Evolutionary conservation across 2,797 vertebrate species (phyloP).

Genomic region (Sebastolobus altivelis): DNA sequence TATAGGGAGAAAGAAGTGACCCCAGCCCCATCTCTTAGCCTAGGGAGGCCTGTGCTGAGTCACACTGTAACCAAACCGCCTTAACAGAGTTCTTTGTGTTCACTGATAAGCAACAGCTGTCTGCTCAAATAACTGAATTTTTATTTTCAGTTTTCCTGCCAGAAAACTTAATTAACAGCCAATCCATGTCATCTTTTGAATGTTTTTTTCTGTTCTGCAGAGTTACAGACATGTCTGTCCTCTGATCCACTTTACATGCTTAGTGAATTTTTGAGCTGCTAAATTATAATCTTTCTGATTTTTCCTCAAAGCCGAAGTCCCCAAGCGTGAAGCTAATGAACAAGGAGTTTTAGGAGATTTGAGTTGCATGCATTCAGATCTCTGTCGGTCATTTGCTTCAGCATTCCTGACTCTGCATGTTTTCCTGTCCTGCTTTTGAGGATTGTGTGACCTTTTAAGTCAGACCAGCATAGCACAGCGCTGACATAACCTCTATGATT

Average conservation of each 20-base stretch:
- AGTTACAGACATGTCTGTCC: slow-evolving; percentile 12
- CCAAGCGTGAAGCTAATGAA: slow-evolving; percentile 24
- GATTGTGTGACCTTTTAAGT: slow-evolving; percentile 38
- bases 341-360: slow-evolving; percentile 28
- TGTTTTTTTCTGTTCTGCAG: slow-evolving; percentile 1
- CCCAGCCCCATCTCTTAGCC: slow-evolving; percentile 51
- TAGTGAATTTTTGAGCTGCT: not conserved
- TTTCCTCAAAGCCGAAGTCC: slow-evolving; percentile 23
- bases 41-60: slow-evolving; percentile 71
- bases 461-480: slow-evolving; percentile 8
- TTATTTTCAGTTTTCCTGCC: slow-evolving; percentile 37
- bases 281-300: slow-evolving; percentile 18
- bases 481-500: slow-evolving; percentile 24
- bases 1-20: slow-evolving; percentile 31
- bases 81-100: slow-evolving; percentile 74
- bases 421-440: slow-evolving; percentile 33
- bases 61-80: slow-evolving; percentile 66
- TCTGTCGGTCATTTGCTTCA: slow-evolving; percentile 31
- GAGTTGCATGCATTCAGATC: slow-evolving; percentile 18
- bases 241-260: slow-evolving; percentile 4
- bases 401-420: slow-evolving; percentile 35
- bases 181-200: not conserved
- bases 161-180: slow-evolving; percentile 41
- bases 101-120: slow-evolving; percentile 79
- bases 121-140: slow-evolving; percentile 62